phyloP scores from a whole-genome alignment of 2,888 invertebrate species.

The Camptogramma bilineatum region DNA sequence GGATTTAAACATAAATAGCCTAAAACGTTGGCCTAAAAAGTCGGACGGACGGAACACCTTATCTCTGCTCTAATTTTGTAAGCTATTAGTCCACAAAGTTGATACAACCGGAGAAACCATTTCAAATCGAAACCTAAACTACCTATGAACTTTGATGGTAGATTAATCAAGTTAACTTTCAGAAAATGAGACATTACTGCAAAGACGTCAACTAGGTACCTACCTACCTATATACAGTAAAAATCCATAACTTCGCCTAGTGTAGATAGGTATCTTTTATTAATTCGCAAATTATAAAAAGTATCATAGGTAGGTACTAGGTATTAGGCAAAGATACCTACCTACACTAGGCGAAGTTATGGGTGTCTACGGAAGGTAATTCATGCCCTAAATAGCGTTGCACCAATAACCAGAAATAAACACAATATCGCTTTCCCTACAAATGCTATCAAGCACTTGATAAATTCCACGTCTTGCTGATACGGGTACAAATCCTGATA shows the following conservation, averaged over 20 bases:
- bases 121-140: too few species aligned
- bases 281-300: too few species aligned
- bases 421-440: constrained; percentile 55
- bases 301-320: too few species aligned
- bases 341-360: too few species aligned
- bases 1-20: constrained; percentile 19
- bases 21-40: neutral
- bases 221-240: too few species aligned
- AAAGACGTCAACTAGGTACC: too few species aligned
- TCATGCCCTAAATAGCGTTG: constrained; percentile 19
- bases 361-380: too few species aligned
- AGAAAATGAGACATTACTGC: too few species aligned
- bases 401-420: constrained; percentile 23
- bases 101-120: too few species aligned
- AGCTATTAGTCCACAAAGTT: neutral
- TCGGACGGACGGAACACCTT: constrained; percentile 10
- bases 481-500: constrained; percentile 67
- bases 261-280: too few species aligned
- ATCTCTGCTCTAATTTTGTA: constrained; percentile 31
- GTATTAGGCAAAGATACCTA: too few species aligned
- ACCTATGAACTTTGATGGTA: neutral
- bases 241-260: too few species aligned
- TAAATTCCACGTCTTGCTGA: constrained; percentile 68
- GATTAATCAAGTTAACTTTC: neutral
- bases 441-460: constrained; percentile 64